Conservation (phyloP, 2,888 invertebrate genomes). For the Drosophila kambysellisi region DNA sequence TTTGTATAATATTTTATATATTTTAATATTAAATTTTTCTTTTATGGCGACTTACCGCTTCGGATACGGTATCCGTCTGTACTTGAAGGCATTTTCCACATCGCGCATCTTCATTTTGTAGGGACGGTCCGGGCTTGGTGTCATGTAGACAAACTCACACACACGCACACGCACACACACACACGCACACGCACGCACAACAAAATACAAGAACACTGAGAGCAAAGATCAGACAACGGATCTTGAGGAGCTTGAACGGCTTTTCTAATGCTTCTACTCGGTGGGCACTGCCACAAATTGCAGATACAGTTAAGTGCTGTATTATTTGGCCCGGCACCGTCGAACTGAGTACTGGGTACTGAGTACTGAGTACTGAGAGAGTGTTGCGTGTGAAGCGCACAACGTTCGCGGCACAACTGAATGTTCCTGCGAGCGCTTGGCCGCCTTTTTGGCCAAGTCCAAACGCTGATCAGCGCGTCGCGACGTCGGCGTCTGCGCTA, state of each 20-base stretch:
- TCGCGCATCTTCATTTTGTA: slow-evolving; percentile 84
- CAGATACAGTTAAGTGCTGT: slow-evolving; percentile 46
- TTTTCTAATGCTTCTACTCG: slow-evolving; percentile 38
- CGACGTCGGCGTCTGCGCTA: slow-evolving; percentile 34
- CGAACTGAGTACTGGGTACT: background rate
- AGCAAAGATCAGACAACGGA: slow-evolving; percentile 15
- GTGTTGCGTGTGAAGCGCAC: slow-evolving; percentile 82
- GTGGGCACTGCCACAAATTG: slow-evolving; percentile 32
- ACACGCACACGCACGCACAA: slow-evolving; percentile 27
- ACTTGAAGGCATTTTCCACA: slow-evolving; percentile 84
- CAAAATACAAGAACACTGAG: slow-evolving; percentile 5
- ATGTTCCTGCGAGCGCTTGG: slow-evolving; percentile 76
- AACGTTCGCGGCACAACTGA: slow-evolving; percentile 85
- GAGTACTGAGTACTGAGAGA: slow-evolving; percentile 3
- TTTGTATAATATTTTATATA: background rate
- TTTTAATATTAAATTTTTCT: background rate
- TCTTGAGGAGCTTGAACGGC: slow-evolving; percentile 25
- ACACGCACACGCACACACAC: slow-evolving; percentile 21
- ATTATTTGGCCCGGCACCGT: slow-evolving; percentile 30
- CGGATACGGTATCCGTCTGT: slow-evolving; percentile 85
- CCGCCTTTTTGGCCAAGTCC: slow-evolving; percentile 80
- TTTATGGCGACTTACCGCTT: slow-evolving; percentile 82
- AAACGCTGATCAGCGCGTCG: slow-evolving; percentile 39
- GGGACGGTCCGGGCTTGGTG: slow-evolving; percentile 72
- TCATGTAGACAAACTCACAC: slow-evolving; percentile 45